These are phyloP conservation scores for Pedetes capensis DNA, from an alignment of 2,113 vertebrate genomes.

Conservation along the genomic window DNA sequence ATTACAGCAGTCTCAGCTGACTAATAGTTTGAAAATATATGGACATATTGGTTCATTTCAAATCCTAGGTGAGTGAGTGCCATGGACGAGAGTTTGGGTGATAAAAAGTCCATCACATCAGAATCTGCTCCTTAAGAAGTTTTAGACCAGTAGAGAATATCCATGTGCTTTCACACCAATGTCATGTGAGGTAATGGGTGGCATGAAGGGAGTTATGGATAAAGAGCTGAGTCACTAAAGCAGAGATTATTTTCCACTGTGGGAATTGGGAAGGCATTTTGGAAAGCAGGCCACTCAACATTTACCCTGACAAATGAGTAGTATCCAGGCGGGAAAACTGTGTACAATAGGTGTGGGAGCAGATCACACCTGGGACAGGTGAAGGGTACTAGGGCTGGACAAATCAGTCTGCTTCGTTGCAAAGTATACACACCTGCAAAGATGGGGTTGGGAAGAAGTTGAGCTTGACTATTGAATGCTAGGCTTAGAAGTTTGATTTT, in stretches of 20 bases:
- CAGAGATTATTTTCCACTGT: neutral
- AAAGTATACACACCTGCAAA: neutral
- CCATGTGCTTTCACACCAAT: neutral
- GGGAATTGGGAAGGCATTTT: neutral
- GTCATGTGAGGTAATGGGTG: neutral
- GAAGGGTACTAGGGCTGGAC: neutral
- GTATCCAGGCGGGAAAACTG: neutral
- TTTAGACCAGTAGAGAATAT: neutral
- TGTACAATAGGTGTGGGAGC: accelerated
- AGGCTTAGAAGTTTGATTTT: neutral
- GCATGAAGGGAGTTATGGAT: neutral
- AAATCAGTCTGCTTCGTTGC: neutral
- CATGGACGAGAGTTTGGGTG: neutral
- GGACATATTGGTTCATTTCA: neutral
- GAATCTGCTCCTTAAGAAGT: neutral
- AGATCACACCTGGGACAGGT: neutral
- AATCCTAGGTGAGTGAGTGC: neutral
- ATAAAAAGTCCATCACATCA: neutral
- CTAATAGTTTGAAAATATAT: neutral
- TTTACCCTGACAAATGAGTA: too few species aligned
- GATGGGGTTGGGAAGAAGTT: neutral
- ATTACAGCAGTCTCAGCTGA: neutral
- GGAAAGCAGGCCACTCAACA: neutral
- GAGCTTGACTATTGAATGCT: neutral
- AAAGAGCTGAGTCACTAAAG: neutral